These are phyloP conservation scores for Sylvilagus floridanus DNA, from an alignment of 2,797 vertebrate genomes.

Conservation along the genomic window DNA sequence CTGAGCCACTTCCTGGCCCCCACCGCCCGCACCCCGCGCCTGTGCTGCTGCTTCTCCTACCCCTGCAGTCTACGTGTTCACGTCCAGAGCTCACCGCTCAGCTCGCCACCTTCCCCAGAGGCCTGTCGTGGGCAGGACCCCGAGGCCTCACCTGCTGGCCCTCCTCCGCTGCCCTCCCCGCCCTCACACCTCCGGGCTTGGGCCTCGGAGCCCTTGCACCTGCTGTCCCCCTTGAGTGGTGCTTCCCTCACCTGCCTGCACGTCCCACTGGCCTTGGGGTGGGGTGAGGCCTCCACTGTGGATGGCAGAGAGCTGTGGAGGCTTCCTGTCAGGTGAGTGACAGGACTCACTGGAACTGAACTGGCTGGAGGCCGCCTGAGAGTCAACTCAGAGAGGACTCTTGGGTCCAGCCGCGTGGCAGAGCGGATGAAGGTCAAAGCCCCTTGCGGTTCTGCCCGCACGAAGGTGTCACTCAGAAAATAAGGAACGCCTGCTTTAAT, in stretches of 20 bases:
- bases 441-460: too few relatives aligned
- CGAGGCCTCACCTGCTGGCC: background rate
- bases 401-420: too few relatives aligned
- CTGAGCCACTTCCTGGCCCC: background rate
- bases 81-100: background rate
- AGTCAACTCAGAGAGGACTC: too few relatives aligned
- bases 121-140: background rate
- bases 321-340: background rate
- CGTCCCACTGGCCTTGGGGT: background rate
- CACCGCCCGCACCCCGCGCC: background rate
- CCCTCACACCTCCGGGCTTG: background rate
- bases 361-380: too few relatives aligned
- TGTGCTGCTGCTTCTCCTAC: background rate
- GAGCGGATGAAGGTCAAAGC: too few relatives aligned
- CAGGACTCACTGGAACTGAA: too few relatives aligned
- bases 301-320: background rate
- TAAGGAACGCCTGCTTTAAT: too few relatives aligned
- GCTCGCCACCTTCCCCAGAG: background rate
- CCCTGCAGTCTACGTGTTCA: fast-evolving
- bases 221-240: background rate
- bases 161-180: background rate
- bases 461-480: too few relatives aligned
- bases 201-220: background rate
- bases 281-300: background rate
- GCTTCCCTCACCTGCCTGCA: background rate